These are phyloP conservation scores for Therioaphis trifolii DNA, from an alignment of 2,888 invertebrate species.

Conservation along the genomic window DNA sequence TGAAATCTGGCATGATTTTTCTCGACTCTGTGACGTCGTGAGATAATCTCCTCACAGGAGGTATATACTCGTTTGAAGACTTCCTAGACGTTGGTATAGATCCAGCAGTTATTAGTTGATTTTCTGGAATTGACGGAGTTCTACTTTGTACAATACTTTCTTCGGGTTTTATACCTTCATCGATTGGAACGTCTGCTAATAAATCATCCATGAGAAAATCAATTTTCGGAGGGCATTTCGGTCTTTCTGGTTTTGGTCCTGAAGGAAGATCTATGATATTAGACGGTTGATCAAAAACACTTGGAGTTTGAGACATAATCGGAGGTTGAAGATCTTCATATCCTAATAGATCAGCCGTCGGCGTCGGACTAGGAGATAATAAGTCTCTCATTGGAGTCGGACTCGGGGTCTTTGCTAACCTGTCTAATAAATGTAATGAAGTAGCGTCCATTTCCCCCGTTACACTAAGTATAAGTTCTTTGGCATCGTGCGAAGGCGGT, in stretches of 20 bases:
- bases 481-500: slow-evolving; percentile 82
- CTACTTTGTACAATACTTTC: slow-evolving; percentile 55
- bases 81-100: slow-evolving; percentile 57
- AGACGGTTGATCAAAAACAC: slow-evolving; percentile 26
- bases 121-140: slow-evolving; percentile 63
- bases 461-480: slow-evolving; percentile 85
- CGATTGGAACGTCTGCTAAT: slow-evolving; percentile 49
- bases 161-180: slow-evolving; percentile 38
- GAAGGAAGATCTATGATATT: slow-evolving; percentile 30
- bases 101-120: neutral
- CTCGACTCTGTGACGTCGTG: slow-evolving; percentile 62
- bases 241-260: slow-evolving; percentile 48
- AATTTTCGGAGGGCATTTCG: slow-evolving; percentile 59
- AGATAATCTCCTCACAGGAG: slow-evolving; percentile 44
- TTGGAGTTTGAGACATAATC: neutral
- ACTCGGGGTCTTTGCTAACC: slow-evolving; percentile 87
- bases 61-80: slow-evolving; percentile 51
- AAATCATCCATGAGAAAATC: slow-evolving; percentile 52
- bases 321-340: slow-evolving; percentile 65
- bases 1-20: slow-evolving; percentile 61
- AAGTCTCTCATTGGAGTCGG: slow-evolving; percentile 85
- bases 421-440: slow-evolving; percentile 83
- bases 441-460: slow-evolving; percentile 91
- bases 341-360: slow-evolving; percentile 65
- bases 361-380: slow-evolving; percentile 88